Conservation (phyloP, 1,140 invertebrate genomes). For the Trichonephila clavata region DNA sequence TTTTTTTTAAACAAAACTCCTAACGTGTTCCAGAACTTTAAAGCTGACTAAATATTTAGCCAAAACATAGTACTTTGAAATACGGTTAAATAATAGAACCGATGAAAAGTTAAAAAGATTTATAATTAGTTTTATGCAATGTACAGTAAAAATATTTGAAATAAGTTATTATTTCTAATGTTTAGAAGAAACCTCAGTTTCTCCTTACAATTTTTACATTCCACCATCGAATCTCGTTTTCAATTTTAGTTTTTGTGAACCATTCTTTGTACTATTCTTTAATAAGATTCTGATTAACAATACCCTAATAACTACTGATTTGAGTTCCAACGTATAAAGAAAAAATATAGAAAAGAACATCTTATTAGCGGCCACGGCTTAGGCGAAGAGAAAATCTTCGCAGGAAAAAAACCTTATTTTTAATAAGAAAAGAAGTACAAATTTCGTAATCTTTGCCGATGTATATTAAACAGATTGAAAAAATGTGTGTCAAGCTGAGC, state of each 20-base stretch:
- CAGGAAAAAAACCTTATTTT: neutral
- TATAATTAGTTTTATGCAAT: too few relatives aligned
- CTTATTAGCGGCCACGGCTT: slow-evolving; percentile 20
- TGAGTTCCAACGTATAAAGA: neutral
- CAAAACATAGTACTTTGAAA: too few relatives aligned
- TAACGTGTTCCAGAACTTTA: too few relatives aligned
- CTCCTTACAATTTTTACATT: too few relatives aligned
- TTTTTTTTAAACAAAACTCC: too few relatives aligned
- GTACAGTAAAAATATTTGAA: too few relatives aligned
- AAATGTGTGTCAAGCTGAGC: slow-evolving; percentile 12
- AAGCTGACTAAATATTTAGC: too few relatives aligned
- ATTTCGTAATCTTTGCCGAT: slow-evolving; percentile 28
- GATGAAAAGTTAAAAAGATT: too few relatives aligned
- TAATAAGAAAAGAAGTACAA: slow-evolving; percentile 13
- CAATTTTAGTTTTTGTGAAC: neutral
- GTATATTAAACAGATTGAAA: slow-evolving; percentile 41
- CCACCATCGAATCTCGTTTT: neutral
- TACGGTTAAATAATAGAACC: too few relatives aligned
- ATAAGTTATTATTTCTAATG: too few relatives aligned
- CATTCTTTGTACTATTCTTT: neutral
- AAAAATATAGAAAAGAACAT: neutral
- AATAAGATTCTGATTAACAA: slow-evolving; percentile 12
- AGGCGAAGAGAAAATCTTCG: neutral
- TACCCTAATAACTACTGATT: slow-evolving; percentile 32
- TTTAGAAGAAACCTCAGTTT: too few relatives aligned